Base-by-base conservation (phyloP, 2,113 vertebrate species). In the Ascaphus truei region DNA sequence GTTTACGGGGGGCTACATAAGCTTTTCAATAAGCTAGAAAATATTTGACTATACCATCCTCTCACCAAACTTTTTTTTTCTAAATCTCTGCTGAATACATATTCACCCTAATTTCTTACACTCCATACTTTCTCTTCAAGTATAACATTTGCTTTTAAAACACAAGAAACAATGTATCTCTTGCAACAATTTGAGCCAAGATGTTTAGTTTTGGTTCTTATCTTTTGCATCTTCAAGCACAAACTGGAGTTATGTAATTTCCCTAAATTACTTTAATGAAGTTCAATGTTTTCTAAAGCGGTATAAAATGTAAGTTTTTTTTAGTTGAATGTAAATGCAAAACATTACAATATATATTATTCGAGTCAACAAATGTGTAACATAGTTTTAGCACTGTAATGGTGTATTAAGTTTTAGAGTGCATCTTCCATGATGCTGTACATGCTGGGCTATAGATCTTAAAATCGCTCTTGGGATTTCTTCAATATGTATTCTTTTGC, bases 401-500 rank as follows among this genome's bases (percentile, higher is more conserved):
- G 41, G 7, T 50, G 4, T 57, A 73, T 75, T 81, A 37, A 55
- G 63, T 79, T 73, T 73, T 34, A 75, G 29, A 77, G 43, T 76
- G 11, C 25, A 36, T 22, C 56, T 86, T 79, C 72, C 30, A 7
- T 72, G 36, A 74, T 80, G 60, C 59, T 68, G 73, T 7, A 57
- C 8, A 51, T 60, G 4, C 18, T 75, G 37, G 66, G 36, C 36
- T 39, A 8, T 60, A 36, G 53, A 22, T 10, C 72, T 67, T 61
- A 39, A 68, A 83, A 79, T 79, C 74, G 77, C 73, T 77, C 45
- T 3, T 77, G 75, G 31, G 55, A 37, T 39, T 10, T 22, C 31
- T 29, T 51, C 65, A 67, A 15, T 80, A 62, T 71, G 29, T 79
- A 69, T 76, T 77, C 45, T 80, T 81, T 20, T 76, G 37, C 74